phyloP scores from a whole-genome alignment of 2,888 invertebrate genomes.

The Steinernema hermaphroditum region DNA sequence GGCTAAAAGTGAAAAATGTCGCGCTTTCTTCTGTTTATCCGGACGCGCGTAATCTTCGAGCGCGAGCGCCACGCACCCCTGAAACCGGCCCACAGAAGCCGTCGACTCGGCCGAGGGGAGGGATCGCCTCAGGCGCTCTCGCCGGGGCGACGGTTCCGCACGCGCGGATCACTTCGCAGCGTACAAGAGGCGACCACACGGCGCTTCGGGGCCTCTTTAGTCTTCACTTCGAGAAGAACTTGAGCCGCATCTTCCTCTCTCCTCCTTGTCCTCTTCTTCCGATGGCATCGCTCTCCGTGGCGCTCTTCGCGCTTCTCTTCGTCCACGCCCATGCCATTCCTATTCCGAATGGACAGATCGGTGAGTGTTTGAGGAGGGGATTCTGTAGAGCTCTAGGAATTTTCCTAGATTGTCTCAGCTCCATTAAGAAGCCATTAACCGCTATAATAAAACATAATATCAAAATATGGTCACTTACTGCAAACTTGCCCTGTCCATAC shows the following conservation, averaged over 20 bases:
- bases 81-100: constrained; percentile 24
- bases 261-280: constrained; percentile 14
- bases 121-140: constrained; percentile 29
- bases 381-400: no score
- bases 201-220: constrained; percentile 30
- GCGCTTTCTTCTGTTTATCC: constrained; percentile 30
- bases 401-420: no score
- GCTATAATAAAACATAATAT: no score
- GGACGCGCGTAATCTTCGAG: constrained; percentile 30
- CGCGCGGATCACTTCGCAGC: constrained; percentile 27
- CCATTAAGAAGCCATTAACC: no score
- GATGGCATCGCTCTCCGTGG: constrained; percentile 6
- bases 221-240: constrained; percentile 1
- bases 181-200: constrained; percentile 25
- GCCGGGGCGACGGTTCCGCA: constrained; percentile 30
- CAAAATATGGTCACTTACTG: no score
- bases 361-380: no score
- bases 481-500: no score
- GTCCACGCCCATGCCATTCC: constrained; percentile 41
- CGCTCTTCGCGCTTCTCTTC: constrained; percentile 11
- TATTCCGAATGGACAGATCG: constrained; percentile 57
- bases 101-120: constrained; percentile 20
- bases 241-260: background rate
- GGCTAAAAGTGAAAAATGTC: constrained; percentile 29
- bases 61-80: background rate